Conservation (phyloP, 1,140 invertebrate species). For the Pogonomyrmex barbatus region DNA sequence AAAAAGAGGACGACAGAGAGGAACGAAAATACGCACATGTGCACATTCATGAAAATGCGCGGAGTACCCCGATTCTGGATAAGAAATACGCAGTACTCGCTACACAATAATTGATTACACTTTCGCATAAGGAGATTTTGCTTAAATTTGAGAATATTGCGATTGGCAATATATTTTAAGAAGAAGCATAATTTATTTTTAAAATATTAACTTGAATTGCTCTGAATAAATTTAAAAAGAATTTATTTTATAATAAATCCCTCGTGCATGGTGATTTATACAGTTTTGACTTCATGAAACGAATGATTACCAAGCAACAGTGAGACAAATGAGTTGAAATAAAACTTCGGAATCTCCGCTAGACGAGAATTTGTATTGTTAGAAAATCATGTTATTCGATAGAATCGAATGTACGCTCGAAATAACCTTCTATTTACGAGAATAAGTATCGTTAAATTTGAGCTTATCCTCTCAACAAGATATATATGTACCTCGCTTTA, state of each 20-base stretch:
- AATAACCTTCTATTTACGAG: slow-evolving; percentile 19
- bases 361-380: slow-evolving; percentile 36
- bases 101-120: not conserved
- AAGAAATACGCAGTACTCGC: not conserved
- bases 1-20: slow-evolving; percentile 53
- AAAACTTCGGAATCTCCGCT: slow-evolving; percentile 10
- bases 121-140: not conserved
- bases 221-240: not conserved
- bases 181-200: not conserved
- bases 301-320: slow-evolving; percentile 7
- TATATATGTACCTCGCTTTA: slow-evolving; percentile 3
- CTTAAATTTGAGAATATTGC: not conserved
- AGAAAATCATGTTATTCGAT: slow-evolving; percentile 59
- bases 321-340: slow-evolving; percentile 19
- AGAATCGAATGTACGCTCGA: slow-evolving; percentile 33
- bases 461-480: slow-evolving; percentile 24
- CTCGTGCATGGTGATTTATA: not conserved
- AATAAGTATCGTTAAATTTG: slow-evolving; percentile 26
- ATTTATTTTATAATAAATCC: not conserved
- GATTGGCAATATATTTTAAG: not conserved
- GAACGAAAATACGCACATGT: slow-evolving; percentile 56
- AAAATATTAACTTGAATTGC: not conserved
- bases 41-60: not conserved
- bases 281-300: slow-evolving; percentile 8
- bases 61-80: not conserved